phyloP scores from a whole-genome alignment of 2,113 vertebrate species.

The Trogon melanurus region DNA sequence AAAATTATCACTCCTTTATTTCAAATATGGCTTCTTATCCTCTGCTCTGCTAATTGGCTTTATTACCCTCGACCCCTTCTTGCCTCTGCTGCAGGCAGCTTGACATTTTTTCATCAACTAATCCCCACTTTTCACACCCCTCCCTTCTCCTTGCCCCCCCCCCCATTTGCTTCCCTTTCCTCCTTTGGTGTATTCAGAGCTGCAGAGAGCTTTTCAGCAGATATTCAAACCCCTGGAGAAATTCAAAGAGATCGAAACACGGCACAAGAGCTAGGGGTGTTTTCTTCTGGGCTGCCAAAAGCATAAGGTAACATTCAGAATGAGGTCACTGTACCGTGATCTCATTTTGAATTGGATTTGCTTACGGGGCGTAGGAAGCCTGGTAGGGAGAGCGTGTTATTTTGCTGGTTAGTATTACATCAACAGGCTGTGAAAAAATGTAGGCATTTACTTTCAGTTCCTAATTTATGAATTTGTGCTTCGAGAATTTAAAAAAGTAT shows the following conservation, averaged over 20 bases:
- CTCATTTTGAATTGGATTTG: slow-evolving; percentile 37
- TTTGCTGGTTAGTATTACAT: neutral
- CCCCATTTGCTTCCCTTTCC: neutral
- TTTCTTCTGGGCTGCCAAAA: slow-evolving; percentile 55
- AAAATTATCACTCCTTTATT: slow-evolving; percentile 78
- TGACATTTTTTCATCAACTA: slow-evolving; percentile 66
- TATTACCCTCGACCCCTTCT: slow-evolving; percentile 69
- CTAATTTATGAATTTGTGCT: neutral
- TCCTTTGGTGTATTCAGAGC: slow-evolving; percentile 35
- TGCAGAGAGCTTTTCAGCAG: slow-evolving; percentile 48
- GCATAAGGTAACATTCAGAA: slow-evolving; percentile 42
- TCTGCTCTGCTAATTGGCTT: slow-evolving; percentile 73
- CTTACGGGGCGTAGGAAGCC: neutral
- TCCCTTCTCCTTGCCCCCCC: neutral
- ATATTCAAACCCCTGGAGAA: slow-evolving; percentile 49
- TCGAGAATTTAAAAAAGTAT: neutral
- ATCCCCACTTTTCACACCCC: slow-evolving; percentile 54
- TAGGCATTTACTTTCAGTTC: neutral
- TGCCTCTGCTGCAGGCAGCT: slow-evolving; percentile 58
- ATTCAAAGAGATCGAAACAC: slow-evolving; percentile 52
- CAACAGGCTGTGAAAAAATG: neutral
- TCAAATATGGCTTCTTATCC: slow-evolving; percentile 74
- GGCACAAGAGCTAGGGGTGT: neutral
- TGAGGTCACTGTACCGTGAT: neutral
- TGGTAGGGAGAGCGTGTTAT: neutral